Evolutionary conservation across 2,888 invertebrate genomes (phyloP), one percentile per base, ranked within the genome.

Genomic region (Myathropa florea): DNA sequence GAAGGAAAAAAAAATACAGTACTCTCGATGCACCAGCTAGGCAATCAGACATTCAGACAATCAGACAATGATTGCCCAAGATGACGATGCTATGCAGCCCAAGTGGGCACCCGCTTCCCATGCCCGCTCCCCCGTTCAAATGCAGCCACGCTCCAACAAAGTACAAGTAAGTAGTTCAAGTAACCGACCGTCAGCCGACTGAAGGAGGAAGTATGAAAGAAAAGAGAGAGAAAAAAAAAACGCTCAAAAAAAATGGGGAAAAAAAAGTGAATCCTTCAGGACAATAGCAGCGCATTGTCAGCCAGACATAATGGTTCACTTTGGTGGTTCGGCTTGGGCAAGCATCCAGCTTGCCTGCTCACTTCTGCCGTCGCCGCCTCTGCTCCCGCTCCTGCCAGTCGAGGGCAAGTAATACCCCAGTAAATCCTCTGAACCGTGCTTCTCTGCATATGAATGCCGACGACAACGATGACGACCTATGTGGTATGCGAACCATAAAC

Each of bases 1-100:
- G n/a, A n/a, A n/a, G n/a, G n/a, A 46, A 33, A 61, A 73, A 65
- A 39, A 30, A 53, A 70, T 4, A 23, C 33, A 18, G 46, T 68
- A 60, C 39, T 63, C 73, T 70, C 75, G 57, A 77, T 85, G 77
- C 85, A 72, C 68, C 72, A 65, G 64, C 78, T 53, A 73, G 55
- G 77, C 82, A 86, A 85, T 77, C 81, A 82, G 77, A 82, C 81
- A 82, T 82, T 82, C 81, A 81, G 71, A 82, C 82, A 86, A 82
- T 82, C 83, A 83, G 78, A 75, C 86, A 79, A 86, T 86, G 78
- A 86, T 83, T 83, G 83, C 83, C 86, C 83, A 86, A 83, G 78
- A 79, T 83, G 82, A 83, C 73, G 73, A 83, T 83, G 83, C 83
- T 12, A 86, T 75, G 53, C 53, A 82, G 73, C 72, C 85, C 73